Base-by-base conservation (phyloP, 2,888 invertebrate genomes). In the Tortricodes alternella region DNA sequence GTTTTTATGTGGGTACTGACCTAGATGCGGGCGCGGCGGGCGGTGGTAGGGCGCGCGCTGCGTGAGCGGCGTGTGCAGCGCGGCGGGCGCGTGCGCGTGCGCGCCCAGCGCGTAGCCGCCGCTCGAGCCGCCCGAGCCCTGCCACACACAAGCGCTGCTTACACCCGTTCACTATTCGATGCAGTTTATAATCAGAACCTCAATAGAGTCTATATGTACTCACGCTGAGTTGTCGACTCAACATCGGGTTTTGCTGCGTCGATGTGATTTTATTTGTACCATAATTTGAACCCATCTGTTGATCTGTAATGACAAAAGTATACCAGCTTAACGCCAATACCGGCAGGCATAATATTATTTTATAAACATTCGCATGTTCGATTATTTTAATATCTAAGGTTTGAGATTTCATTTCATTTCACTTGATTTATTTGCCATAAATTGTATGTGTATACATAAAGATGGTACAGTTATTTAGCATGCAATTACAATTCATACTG, bases 221-320 rank as follows among this genome's bases (percentile, higher is more conserved):
- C 87, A 96, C 96, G 76, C 95, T 94, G 71, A 96, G 90, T 84
- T 96, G 96, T 68, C 96, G 95, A 87, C 95, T 96, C 72, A 97
- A 92, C 96, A 97, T 96, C 23, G 97, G 96, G 88, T 97, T 96
- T 83, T 97, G 94, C 81, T 95, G 95, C 72, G 95, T 94, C 58
- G 94, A 91, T 55, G 93, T 93, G 68, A 95, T 90, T 80, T 94
- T 92, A 77, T 83, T 88, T 80, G 89, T 77, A 81, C 85, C 86
- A 73, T 88, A 90, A 74, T 81, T 87, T 66, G 86, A 74, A 70
- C 85, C 84, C 80, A 89, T 85, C 18, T 37, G 37, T 83, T 86
- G 89, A 83, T 78, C 89, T 90, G 80, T 53, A 81, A 76, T 60
- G 53, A 51, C 37, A 63, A 61, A 52, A 27, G 32, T n/a, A n/a